A percentile compares a stretch with the other conserved stretches of the same genome.
Evolutionary conservation across 2,888 invertebrate genomes (phyloP).

Genomic region (Celastrina argiolus): DNA sequence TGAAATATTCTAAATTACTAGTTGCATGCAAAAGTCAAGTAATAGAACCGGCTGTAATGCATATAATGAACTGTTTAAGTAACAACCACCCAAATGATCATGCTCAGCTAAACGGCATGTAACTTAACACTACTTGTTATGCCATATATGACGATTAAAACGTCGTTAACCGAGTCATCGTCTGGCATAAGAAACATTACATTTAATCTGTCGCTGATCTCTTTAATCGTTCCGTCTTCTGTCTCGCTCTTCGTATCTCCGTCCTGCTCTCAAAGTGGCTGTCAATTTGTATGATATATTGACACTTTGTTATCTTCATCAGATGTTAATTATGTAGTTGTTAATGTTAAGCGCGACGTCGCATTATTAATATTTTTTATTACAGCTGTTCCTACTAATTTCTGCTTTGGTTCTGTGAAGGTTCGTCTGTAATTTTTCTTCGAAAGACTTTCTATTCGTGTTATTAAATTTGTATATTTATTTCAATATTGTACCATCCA

Average conservation of each 20-base stretch:
- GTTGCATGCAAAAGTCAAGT: background rate
- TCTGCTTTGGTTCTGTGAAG: background rate
- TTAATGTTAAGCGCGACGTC: constrained; percentile 13
- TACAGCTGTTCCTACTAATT: background rate
- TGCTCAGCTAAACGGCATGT: constrained; percentile 3
- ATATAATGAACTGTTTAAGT: background rate
- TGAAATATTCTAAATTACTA: background rate
- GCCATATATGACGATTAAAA: constrained; percentile 15
- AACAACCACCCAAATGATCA: constrained; percentile 1
- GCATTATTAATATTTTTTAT: background rate
- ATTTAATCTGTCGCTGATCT: constrained; percentile 18
- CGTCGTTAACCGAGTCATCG: constrained; percentile 16
- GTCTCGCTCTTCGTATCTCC: background rate
- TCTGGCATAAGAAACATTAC: constrained; percentile 7
- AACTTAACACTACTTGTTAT: constrained; percentile 11
- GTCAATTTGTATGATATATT: constrained; percentile 21
- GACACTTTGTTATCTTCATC: constrained; percentile 19
- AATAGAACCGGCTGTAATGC: background rate
- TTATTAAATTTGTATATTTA: no score
- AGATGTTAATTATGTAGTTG: constrained; percentile 17
- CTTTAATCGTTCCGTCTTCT: constrained; percentile 5
- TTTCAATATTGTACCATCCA: no score
- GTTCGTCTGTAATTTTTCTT: background rate
- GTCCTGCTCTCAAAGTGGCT: constrained; percentile 15
- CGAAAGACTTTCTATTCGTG: no score